Percentiles rank a stretch among this genome's conserved stretches.
phyloP scores from a whole-genome alignment of 2,113 vertebrate genomes.

The Pelecanoides urinatrix region DNA sequence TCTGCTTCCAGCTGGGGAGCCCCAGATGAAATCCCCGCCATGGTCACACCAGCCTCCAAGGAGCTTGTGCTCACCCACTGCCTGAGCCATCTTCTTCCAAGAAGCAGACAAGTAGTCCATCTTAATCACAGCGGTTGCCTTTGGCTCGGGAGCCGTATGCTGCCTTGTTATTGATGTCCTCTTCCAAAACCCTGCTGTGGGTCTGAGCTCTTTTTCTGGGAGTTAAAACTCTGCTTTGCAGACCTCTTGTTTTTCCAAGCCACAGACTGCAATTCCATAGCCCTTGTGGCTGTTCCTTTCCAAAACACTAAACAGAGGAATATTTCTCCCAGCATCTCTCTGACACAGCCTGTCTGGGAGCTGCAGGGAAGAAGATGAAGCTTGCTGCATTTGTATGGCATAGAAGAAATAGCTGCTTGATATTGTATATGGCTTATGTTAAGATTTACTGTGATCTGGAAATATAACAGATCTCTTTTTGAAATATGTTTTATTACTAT shows the following conservation, averaged over 20 bases:
- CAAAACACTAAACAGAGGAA: neutral
- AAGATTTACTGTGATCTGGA: slow-evolving; percentile 49
- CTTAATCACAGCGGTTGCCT: neutral
- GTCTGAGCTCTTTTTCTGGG: neutral
- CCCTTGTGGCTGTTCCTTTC: neutral
- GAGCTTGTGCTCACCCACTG: neutral
- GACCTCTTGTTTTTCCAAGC: neutral
- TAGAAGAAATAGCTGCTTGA: neutral
- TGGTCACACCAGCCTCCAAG: neutral
- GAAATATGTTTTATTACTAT: slow-evolving; percentile 53
- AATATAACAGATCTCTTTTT: slow-evolving; percentile 20
- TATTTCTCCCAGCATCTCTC: neutral
- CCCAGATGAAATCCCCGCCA: neutral
- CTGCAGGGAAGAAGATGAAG: neutral
- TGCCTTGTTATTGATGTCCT: neutral
- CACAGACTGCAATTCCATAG: neutral
- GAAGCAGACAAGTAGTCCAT: neutral
- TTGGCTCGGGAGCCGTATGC: neutral
- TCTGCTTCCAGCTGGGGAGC: neutral
- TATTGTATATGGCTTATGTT: neutral
- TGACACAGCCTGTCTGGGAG: neutral
- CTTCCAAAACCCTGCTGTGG: neutral
- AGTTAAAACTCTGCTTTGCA: neutral
- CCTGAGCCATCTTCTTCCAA: neutral
- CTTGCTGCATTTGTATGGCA: neutral